Conservation (phyloP, 2,888 invertebrate species). For the Acronicta aceris region DNA sequence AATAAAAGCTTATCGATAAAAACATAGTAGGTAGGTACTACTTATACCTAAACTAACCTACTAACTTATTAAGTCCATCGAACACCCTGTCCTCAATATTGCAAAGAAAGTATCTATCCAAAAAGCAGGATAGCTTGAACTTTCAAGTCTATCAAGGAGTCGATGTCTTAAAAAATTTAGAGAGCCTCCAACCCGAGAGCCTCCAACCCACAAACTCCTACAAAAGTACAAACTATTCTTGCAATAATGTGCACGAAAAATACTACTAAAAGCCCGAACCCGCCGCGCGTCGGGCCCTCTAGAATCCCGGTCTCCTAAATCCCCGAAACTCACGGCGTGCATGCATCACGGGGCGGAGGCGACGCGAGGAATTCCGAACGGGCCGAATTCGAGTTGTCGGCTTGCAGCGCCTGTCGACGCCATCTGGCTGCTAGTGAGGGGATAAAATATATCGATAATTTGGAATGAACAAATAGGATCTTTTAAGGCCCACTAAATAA, state of each 20-base stretch:
- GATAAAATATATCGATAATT: conserved; percentile 48
- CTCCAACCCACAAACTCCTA: too few species aligned
- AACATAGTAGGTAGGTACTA: too few species aligned
- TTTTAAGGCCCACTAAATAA: background rate
- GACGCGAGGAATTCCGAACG: conserved; percentile 82
- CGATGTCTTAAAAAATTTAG: too few species aligned
- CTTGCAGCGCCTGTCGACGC: conserved; percentile 82
- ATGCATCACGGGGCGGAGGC: conserved; percentile 81
- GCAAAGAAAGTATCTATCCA: too few species aligned
- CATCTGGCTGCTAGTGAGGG: conserved; percentile 80
- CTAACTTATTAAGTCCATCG: too few species aligned
- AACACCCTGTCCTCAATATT: too few species aligned
- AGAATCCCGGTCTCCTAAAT: conserved; percentile 45
- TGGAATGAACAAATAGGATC: background rate
- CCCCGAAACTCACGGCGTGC: conserved; percentile 61
- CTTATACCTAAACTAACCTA: too few species aligned
- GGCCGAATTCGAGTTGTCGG: conserved; percentile 79
- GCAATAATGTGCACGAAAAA: background rate
- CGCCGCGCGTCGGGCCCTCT: background rate
- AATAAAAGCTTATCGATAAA: too few species aligned
- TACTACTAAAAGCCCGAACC: conserved; percentile 6
- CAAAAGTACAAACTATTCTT: background rate
- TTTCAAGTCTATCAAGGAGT: too few species aligned
- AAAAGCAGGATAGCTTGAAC: too few species aligned
- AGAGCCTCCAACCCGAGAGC: too few species aligned